These are phyloP conservation scores for Basileuterus tristriatus DNA, from an alignment of 2,797 vertebrate species.

Conservation along the genomic window DNA sequence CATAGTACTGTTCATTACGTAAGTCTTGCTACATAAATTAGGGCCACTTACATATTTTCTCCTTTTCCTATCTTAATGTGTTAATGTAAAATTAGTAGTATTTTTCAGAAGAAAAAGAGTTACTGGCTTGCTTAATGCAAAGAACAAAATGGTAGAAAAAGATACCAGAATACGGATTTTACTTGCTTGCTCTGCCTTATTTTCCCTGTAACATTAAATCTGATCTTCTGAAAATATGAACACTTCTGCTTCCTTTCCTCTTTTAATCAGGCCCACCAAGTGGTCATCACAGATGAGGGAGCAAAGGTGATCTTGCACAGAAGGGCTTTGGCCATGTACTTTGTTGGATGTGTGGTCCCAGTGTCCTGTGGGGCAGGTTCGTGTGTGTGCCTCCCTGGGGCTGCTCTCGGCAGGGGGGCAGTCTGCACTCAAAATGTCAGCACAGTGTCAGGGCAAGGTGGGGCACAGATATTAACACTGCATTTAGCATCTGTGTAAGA, in stretches of 20 bases:
- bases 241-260: neutral
- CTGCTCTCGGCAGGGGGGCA: neutral
- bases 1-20: neutral
- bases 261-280: neutral
- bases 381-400: neutral
- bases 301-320: neutral
- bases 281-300: neutral
- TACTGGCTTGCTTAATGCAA: neutral
- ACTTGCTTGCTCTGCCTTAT: neutral
- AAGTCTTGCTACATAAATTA: neutral
- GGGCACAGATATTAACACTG: neutral
- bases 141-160: neutral
- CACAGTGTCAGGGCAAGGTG: neutral
- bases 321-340: neutral
- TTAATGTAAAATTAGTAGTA: neutral
- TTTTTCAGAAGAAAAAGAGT: neutral
- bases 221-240: neutral
- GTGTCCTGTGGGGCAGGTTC: fast-evolving
- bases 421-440: neutral
- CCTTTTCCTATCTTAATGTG: neutral
- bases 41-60: neutral
- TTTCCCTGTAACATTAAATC: neutral
- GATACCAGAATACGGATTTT: neutral
- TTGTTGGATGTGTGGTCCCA: neutral
- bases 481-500: neutral